Conservation (phyloP, 2,888 invertebrate species). For the Sipha maydis region DNA sequence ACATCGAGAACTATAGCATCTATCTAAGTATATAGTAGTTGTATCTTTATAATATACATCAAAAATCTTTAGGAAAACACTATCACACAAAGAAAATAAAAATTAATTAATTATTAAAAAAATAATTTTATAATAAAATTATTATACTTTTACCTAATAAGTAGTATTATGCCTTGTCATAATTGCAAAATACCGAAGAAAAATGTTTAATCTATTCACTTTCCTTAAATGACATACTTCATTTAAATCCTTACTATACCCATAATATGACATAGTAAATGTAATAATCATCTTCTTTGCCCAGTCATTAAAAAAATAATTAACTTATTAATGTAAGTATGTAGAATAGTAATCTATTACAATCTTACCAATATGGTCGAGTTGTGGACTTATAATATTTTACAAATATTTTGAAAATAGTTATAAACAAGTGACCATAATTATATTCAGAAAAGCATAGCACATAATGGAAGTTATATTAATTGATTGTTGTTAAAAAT, state of each 20-base stretch:
- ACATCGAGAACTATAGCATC: background rate
- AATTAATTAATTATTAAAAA: background rate
- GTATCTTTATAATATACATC: background rate
- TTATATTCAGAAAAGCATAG: too few relatives aligned
- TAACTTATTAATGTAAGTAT: background rate
- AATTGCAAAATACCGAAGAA: background rate
- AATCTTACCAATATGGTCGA: background rate
- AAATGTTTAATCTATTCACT: background rate
- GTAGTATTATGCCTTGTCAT: background rate
- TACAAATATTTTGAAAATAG: background rate
- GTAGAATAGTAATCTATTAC: background rate
- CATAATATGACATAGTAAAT: background rate
- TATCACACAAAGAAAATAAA: background rate
- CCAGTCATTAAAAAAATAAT: background rate
- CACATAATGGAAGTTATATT: too few relatives aligned
- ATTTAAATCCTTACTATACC: background rate
- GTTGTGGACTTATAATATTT: background rate
- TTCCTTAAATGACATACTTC: background rate
- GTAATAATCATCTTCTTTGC: background rate
- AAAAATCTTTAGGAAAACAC: background rate
- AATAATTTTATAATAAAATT: background rate
- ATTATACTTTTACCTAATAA: background rate
- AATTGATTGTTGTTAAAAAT: background rate
- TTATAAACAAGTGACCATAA: background rate
- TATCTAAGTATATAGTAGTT: background rate